Conservation (phyloP, 2,888 invertebrate genomes). For the Pinctada fucata region DNA sequence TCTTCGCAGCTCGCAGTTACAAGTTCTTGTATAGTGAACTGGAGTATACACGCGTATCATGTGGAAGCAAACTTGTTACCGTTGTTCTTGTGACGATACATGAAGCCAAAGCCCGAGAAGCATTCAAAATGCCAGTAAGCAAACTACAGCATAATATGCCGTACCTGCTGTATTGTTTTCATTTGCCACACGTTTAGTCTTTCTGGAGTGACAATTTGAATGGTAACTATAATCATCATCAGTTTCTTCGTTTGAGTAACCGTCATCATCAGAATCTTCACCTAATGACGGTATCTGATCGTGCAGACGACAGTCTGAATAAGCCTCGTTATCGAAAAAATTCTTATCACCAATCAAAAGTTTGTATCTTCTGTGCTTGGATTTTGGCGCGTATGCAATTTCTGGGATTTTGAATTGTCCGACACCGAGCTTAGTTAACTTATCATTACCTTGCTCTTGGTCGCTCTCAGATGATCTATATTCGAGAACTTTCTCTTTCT, state of each 20-base stretch:
- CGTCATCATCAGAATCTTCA: conserved; percentile 21
- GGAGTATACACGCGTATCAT: no score
- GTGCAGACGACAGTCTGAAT: conserved; percentile 17
- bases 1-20: no score
- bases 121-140: neutral
- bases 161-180: conserved; percentile 67
- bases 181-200: conserved; percentile 47
- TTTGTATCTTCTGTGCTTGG: neutral
- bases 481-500: conserved; percentile 27
- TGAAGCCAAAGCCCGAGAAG: no score
- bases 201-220: neutral
- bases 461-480: conserved; percentile 10
- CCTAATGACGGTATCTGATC: conserved; percentile 10
- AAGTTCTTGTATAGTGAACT: no score
- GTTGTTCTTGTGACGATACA: no score
- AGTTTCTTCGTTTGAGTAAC: conserved; percentile 10
- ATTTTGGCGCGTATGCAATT: neutral
- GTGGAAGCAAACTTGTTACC: no score
- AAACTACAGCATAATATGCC: conserved; percentile 1
- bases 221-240: neutral
- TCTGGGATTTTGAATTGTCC: neutral
- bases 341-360: neutral
- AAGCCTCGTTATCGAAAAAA: neutral
- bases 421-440: neutral
- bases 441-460: conserved; percentile 31